Evolutionary conservation across 1,140 invertebrate species (phyloP).

Genomic region (Chrysomallon squamiferum): DNA sequence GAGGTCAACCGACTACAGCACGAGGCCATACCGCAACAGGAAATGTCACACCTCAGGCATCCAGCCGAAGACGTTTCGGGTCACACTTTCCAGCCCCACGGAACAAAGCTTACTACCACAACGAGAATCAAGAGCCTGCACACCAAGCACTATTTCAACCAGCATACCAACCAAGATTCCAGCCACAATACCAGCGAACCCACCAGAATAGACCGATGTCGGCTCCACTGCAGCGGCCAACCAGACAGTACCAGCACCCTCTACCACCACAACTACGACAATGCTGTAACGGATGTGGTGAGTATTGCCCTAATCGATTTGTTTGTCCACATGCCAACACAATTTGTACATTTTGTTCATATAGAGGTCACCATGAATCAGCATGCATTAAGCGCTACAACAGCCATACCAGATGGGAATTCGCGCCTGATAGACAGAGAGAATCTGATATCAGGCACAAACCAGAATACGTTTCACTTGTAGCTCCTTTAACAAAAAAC

Average conservation of each 20-base stretch:
- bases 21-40: no score
- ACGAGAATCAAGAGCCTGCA: no score
- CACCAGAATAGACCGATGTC: neutral
- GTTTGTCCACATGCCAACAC: neutral
- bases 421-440: neutral
- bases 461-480: neutral
- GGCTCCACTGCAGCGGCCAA: neutral
- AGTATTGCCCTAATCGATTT: neutral
- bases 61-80: no score
- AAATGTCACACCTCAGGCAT: no score
- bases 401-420: neutral
- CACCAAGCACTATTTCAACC: no score
- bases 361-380: neutral
- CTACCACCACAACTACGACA: neutral
- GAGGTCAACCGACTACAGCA: no score
- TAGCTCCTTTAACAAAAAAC: neutral
- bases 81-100: no score
- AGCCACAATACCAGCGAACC: no score
- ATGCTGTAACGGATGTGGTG: neutral
- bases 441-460: neutral
- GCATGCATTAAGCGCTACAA: neutral
- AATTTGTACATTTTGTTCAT: neutral
- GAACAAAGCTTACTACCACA: no score
- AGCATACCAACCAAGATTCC: no score
- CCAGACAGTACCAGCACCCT: neutral